Evolutionary conservation across 1,140 invertebrate species (phyloP).

Genomic region (Temnothorax nylanderi): DNA sequence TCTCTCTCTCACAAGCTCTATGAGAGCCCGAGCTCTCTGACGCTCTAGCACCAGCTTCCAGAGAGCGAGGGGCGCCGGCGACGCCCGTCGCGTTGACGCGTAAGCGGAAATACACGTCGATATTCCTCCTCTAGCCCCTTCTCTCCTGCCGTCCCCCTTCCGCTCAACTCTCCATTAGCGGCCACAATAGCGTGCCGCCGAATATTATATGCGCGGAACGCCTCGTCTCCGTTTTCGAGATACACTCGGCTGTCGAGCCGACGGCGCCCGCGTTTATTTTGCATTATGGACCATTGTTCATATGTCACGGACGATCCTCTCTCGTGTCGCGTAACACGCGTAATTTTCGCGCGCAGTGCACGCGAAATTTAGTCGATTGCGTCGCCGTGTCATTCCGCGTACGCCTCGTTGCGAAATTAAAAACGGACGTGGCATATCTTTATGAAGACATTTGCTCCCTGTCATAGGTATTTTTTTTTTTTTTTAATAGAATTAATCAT

Average conservation of each 20-base stretch:
- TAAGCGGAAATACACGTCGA: conserved; percentile 71
- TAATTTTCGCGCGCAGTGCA: conserved; percentile 34
- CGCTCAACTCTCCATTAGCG: conserved; percentile 65
- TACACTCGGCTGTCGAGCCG: conserved; percentile 59
- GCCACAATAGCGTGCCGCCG: conserved; percentile 50
- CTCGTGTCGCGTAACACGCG: conserved; percentile 44
- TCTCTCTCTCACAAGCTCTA: background rate
- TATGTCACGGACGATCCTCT: conserved; percentile 46
- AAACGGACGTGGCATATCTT: background rate
- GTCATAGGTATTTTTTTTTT: background rate
- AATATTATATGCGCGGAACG: conserved; percentile 56
- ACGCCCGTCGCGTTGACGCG: conserved; percentile 60
- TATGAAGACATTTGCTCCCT: background rate
- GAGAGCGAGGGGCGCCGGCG: conserved; percentile 28
- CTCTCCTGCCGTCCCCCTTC: conserved; percentile 21
- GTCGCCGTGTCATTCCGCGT: background rate
- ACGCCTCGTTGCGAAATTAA: background rate
- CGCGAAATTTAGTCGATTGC: conserved; percentile 36
- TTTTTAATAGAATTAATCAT: background rate
- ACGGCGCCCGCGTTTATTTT: conserved; percentile 51
- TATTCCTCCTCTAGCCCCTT: conserved; percentile 7
- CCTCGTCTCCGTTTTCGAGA: conserved; percentile 56
- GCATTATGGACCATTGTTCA: conserved; percentile 55
- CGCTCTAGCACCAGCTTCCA: conserved; percentile 40
- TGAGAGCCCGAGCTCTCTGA: conserved; percentile 21